Base-by-base conservation (phyloP, 2,797 vertebrate species). In the Cyprinella venusta region DNA sequence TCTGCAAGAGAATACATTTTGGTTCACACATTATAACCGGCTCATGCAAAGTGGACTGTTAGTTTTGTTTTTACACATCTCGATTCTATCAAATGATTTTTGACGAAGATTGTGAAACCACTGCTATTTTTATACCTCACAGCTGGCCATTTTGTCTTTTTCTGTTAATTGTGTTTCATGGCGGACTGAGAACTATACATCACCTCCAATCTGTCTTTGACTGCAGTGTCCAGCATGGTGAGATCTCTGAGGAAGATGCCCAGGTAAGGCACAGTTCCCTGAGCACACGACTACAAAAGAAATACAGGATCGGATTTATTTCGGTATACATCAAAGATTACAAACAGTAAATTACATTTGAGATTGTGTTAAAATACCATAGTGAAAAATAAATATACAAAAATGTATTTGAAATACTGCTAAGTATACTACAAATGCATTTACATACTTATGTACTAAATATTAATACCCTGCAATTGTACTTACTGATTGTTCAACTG, bases 181-280 rank as follows among this genome's bases (percentile, higher is more conserved):
- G 26, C 2, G 0, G 13, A 13, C 19, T 48, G 36, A 26, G 9
- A 15, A 36, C 9, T 40, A 4, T 9, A 50, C 87, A 92, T 92
- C 78, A 97, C 97, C 90, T 97, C 96, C 79, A 97, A 91, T 63
- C 94, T 91, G 89, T 97, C 96, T 91, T 96, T 97, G 84, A 97
- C 95, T 0, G 97, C 97, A 0, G 96, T 94, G 84, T 98, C 96
- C 92, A 98, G 88, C 97, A 98, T 98, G 85, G 96, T 97, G 59
- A 98, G 94, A 91, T 97, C 97, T 15, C 95, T 96, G 84, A 97
- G 95, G 92, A 98, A 98, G 87, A 97, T 96, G 19, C 97, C 97
- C 81, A 98, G 94, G 91, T 98, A 98, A 1, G 97, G 97, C 80
- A 98, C 96, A 0, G 97, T 97, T 67, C 97, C 97, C 94, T 96